Evolutionary conservation across 2,797 vertebrate species (phyloP).

Genomic region (Poecilia gillii): DNA sequence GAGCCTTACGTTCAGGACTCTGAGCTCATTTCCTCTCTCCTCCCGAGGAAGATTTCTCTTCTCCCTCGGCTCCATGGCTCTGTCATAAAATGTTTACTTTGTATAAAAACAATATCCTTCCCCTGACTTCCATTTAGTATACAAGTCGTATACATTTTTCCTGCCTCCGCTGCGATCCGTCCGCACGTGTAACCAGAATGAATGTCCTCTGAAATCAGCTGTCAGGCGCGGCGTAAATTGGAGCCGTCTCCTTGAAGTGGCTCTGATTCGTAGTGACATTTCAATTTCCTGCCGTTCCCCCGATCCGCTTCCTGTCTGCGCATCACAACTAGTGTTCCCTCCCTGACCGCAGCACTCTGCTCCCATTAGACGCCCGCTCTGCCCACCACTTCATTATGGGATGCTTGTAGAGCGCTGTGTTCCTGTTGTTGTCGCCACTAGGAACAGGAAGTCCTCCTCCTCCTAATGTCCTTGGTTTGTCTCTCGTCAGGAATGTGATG

Average conservation of each 20-base stretch:
- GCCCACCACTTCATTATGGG: slow-evolving; percentile 33
- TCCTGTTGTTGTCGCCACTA: neutral
- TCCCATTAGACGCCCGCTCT: slow-evolving; percentile 38
- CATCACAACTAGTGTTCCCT: slow-evolving; percentile 44
- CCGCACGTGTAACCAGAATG: slow-evolving; percentile 63
- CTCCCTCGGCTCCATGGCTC: slow-evolving; percentile 13
- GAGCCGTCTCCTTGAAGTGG: slow-evolving; percentile 64
- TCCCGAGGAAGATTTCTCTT: neutral
- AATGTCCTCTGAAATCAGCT: slow-evolving; percentile 68
- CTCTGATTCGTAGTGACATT: slow-evolving; percentile 79
- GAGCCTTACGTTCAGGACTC: slow-evolving; percentile 9
- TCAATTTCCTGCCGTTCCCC: slow-evolving; percentile 80
- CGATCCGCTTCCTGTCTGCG: slow-evolving; percentile 42
- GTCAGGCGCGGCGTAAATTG: slow-evolving; percentile 70
- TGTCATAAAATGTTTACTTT: slow-evolving; percentile 23
- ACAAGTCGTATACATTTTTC: slow-evolving; percentile 15
- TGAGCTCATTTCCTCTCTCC: slow-evolving; percentile 24
- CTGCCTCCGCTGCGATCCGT: slow-evolving; percentile 38
- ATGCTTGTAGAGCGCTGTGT: slow-evolving; percentile 26
- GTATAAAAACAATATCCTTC: slow-evolving; percentile 20
- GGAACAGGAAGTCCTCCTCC: neutral
- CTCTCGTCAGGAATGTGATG: slow-evolving; percentile 86
- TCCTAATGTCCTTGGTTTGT: neutral
- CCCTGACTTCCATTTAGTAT: slow-evolving; percentile 3
- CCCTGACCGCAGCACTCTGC: slow-evolving; percentile 40